These are phyloP conservation scores for Micronycteris hirsuta DNA, from an alignment of 2,113 vertebrate genomes.

Conservation along the genomic window DNA sequence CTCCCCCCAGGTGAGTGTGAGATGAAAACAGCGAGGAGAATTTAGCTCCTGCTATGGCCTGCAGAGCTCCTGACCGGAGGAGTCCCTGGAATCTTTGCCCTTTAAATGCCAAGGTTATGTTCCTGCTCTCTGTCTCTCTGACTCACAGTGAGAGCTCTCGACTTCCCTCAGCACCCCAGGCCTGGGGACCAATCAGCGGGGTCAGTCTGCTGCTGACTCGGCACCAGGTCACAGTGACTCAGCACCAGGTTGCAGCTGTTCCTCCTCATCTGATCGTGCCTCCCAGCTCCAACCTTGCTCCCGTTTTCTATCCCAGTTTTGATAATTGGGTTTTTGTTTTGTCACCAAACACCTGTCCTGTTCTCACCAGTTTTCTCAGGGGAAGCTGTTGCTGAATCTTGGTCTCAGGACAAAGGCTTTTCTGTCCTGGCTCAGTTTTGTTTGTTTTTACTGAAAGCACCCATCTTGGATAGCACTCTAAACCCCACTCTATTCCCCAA, in stretches of 20 bases:
- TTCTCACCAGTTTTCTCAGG: background rate
- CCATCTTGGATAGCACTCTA: background rate
- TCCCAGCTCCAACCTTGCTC: background rate
- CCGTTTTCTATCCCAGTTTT: constrained; percentile 51
- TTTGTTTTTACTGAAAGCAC: background rate
- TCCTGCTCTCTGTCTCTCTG: background rate
- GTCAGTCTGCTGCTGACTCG: constrained; percentile 23
- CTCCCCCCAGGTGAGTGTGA: background rate
- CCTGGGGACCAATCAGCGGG: background rate
- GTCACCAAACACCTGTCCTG: background rate
- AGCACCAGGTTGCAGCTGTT: background rate
- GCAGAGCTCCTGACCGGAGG: background rate
- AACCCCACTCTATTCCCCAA: background rate
- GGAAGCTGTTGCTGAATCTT: constrained; percentile 17
- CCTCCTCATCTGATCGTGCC: background rate
- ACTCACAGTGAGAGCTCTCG: background rate
- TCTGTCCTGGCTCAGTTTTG: background rate
- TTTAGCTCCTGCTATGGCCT: background rate
- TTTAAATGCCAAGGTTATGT: background rate
- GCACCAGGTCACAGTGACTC: constrained; percentile 33
- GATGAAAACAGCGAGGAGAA: background rate
- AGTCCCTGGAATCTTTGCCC: background rate
- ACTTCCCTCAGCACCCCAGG: background rate
- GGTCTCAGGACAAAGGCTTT: background rate
- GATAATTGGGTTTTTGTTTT: constrained; percentile 48